Percentiles rank a stretch among this genome's conserved stretches.
Conservation (phyloP, 2,888 invertebrate genomes). For the Molanna angustata region DNA sequence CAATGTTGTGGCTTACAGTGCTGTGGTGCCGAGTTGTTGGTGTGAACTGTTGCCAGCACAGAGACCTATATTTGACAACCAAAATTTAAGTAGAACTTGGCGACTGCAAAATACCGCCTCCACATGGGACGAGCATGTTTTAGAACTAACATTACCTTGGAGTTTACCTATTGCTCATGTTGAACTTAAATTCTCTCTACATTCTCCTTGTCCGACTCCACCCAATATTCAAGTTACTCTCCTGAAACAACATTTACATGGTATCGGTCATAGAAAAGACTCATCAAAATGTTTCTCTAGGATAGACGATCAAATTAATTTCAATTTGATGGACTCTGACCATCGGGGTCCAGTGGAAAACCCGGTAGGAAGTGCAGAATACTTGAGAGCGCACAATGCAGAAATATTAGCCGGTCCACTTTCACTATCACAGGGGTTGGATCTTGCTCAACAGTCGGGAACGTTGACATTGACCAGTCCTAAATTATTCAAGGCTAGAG, state of each 20-base stretch:
- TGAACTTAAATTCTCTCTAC: slow-evolving; percentile 82
- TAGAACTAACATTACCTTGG: slow-evolving; percentile 82
- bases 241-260: slow-evolving; percentile 59
- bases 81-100: slow-evolving; percentile 84
- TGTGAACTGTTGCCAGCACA: slow-evolving; percentile 90
- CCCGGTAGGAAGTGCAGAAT: slow-evolving; percentile 76
- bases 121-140: slow-evolving; percentile 91
- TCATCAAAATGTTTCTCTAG: slow-evolving; percentile 47
- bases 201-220: slow-evolving; percentile 69
- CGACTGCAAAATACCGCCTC: slow-evolving; percentile 82
- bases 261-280: slow-evolving; percentile 55
- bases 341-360: slow-evolving; percentile 52
- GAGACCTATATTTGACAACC: slow-evolving; percentile 83
- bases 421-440: slow-evolving; percentile 75
- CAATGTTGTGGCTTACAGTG: slow-evolving; percentile 64
- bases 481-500: slow-evolving; percentile 72
- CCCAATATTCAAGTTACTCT: slow-evolving; percentile 76
- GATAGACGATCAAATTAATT: slow-evolving; percentile 43
- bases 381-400: slow-evolving; percentile 82
- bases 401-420: slow-evolving; percentile 90
- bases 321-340: slow-evolving; percentile 31
- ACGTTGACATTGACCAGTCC: slow-evolving; percentile 85
- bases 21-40: slow-evolving; percentile 92
- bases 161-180: slow-evolving; percentile 82
- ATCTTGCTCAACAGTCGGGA: slow-evolving; percentile 81